Conservation (phyloP, 1,140 invertebrate genomes). For the Leguminivora glycinivorella region DNA sequence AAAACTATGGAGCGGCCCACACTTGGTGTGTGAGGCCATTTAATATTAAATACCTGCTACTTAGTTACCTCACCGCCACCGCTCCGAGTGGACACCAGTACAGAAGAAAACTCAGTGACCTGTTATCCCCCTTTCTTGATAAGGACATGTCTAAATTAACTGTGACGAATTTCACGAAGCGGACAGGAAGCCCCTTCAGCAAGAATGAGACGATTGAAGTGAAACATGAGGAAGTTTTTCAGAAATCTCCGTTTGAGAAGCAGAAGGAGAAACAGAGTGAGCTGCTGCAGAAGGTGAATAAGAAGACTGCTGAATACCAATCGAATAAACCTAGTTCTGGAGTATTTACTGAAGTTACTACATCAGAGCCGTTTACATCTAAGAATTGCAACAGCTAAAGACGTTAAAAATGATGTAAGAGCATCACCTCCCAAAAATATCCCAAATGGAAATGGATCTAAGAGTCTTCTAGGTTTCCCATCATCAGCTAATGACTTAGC, state of each 20-base stretch:
- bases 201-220: constrained; percentile 37
- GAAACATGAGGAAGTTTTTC: constrained; percentile 57
- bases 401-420: constrained; percentile 47
- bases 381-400: constrained; percentile 51
- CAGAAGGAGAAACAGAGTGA: constrained; percentile 67
- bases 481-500: constrained; percentile 73
- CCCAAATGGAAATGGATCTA: constrained; percentile 44
- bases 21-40: constrained; percentile 58
- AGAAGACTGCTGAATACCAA: constrained; percentile 69
- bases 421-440: constrained; percentile 35
- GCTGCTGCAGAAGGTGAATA: constrained; percentile 64
- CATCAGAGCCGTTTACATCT: constrained; percentile 64
- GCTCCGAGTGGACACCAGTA: constrained; percentile 50
- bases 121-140: constrained; percentile 41
- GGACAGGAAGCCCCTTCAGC: constrained; percentile 65
- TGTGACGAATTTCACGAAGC: constrained; percentile 65
- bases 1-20: constrained; percentile 76
- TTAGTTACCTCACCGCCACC: constrained; percentile 60
- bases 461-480: constrained; percentile 62
- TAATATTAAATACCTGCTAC: constrained; percentile 48
- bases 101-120: constrained; percentile 50
- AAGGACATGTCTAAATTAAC: constrained; percentile 62
- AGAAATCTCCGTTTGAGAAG: constrained; percentile 57
- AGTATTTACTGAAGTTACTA: constrained; percentile 70
- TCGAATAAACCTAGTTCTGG: constrained; percentile 67